Conservation (phyloP, 2,113 vertebrate species). For the Alouatta palliata region DNA sequence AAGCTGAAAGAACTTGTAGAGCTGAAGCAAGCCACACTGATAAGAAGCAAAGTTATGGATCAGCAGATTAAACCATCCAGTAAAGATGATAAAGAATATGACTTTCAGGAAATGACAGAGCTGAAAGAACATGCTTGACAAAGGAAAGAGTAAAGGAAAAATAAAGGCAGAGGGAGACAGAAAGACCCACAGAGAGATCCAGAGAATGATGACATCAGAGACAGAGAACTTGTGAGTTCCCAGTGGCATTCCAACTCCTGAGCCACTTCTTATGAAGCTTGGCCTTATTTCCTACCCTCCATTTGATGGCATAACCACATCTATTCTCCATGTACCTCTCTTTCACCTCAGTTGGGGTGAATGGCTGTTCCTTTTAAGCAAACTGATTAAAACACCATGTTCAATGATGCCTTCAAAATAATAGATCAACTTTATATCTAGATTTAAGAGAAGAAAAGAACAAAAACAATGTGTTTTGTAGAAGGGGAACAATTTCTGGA, state of each 20-base stretch:
- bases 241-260: neutral
- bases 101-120: neutral
- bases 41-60: neutral
- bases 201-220: neutral
- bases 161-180: neutral
- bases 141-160: neutral
- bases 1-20: neutral
- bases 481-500: neutral
- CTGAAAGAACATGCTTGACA: neutral
- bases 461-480: neutral
- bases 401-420: conserved; percentile 22
- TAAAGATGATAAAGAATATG: neutral
- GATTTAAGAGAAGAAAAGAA: neutral
- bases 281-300: neutral
- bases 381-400: neutral
- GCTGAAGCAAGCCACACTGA: neutral
- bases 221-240: neutral
- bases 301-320: neutral
- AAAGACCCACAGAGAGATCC: neutral
- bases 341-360: neutral
- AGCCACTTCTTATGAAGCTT: neutral
- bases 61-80: neutral
- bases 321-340: neutral
- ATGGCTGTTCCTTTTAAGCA: conserved; percentile 5
- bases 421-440: neutral